These are phyloP conservation scores for Cosmia pyralina DNA, from an alignment of 2,888 invertebrate species.

Conservation along the genomic window DNA sequence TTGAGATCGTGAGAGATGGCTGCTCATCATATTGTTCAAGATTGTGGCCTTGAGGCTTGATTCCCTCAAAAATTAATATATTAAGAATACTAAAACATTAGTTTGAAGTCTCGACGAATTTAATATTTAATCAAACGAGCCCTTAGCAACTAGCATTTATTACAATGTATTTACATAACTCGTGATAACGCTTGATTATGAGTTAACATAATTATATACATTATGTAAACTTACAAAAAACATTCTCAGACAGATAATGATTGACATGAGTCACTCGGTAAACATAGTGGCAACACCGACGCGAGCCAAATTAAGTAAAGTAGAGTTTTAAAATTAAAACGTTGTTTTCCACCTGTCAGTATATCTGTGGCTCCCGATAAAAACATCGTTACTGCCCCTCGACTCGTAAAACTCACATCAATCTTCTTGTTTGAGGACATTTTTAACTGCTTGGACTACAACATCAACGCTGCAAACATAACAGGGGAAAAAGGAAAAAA, in stretches of 20 bases:
- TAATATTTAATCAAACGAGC: slow-evolving; percentile 2
- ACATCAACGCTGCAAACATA: slow-evolving; percentile 17
- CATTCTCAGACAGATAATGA: slow-evolving; percentile 49
- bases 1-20: slow-evolving; percentile 5
- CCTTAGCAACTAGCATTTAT: slow-evolving; percentile 21
- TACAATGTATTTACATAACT: slow-evolving; percentile 46
- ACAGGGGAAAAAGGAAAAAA: background rate
- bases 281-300: slow-evolving; percentile 21
- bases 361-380: slow-evolving; percentile 59
- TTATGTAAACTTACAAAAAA: slow-evolving; percentile 43
- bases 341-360: slow-evolving; percentile 52
- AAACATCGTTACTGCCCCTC: slow-evolving; percentile 50
- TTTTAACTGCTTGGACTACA: slow-evolving; percentile 32
- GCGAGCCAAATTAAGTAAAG: slow-evolving; percentile 37
- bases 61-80: background rate
- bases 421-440: slow-evolving; percentile 47
- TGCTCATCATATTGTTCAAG: too few species aligned
- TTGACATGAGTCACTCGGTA: slow-evolving; percentile 38
- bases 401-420: slow-evolving; percentile 53
- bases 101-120: background rate
- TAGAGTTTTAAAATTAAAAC: slow-evolving; percentile 40
- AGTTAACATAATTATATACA: slow-evolving; percentile 3
- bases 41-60: too few species aligned
- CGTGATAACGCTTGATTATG: slow-evolving; percentile 50
- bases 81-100: background rate